Base-by-base conservation (phyloP, 2,113 vertebrate species). In the Brachyistius frenatus region DNA sequence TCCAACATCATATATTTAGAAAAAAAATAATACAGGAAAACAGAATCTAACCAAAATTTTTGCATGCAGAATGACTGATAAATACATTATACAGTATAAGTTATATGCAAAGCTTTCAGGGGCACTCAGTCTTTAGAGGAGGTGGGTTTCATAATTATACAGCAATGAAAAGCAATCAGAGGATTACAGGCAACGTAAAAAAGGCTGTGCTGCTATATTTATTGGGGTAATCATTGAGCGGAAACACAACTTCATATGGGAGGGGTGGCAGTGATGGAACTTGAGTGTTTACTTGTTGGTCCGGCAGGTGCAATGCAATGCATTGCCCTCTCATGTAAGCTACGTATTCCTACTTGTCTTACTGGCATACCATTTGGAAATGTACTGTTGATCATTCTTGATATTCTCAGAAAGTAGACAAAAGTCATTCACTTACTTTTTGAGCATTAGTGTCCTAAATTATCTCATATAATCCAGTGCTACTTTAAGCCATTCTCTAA, bases 191-290 rank as follows among this genome's bases (percentile, higher is more conserved):
- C 9, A 74, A 61, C 30, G 46, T 66, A 52, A 71, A 33, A 88
- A 86, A 80, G 44, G 58, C 62, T 14, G 53, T 35, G 33, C 57
- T 73, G 81, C 36, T 53, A 58, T 90, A 89, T 90, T 91, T 93
- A 91, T 88, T 78, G 70, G 13, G 47, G 65, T 87, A 86, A 91
- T 92, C 66, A 78, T 80, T 76, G 84, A 78, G 63, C 55, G 66
- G 73, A 87, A 88, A 85, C 87, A 80, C 77, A 86, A 64, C 84
- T 77, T 84, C 54, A 76, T 75, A 71, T 66, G 46, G 32, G 23
- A 32, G 61, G 52, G 49, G 62, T 50, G n/a, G 39, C 11, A 39
- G 36, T 41, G 71, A 81, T 81, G 68, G 68, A 85, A 63, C 71
- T 66, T 50, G 60, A 57, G 73, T 81, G 23, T 23, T 23, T 23